Conservation (phyloP, 2,888 invertebrate genomes). For the Cylloceria caligata region DNA sequence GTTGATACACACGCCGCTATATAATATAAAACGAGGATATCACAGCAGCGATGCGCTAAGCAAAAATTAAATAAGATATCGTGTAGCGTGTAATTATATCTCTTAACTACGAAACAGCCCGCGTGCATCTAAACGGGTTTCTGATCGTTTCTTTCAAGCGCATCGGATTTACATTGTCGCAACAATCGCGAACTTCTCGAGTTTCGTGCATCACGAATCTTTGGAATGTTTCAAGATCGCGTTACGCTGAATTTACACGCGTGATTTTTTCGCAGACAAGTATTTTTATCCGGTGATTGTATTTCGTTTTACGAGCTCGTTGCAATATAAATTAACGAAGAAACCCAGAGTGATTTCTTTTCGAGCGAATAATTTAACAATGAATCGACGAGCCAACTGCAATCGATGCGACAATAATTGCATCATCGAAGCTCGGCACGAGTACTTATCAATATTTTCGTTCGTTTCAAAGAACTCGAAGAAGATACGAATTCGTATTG, state of each 20-base stretch:
- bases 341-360: background rate
- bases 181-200: conserved; percentile 9
- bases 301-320: background rate
- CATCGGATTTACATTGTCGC: background rate
- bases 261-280: background rate
- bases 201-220: conserved; percentile 6
- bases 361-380: conserved; percentile 14
- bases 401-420: background rate
- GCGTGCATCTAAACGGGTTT: background rate
- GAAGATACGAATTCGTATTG: background rate
- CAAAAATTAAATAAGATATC: conserved; percentile 34
- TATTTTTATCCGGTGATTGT: background rate
- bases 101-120: background rate
- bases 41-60: background rate
- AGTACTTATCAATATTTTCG: background rate
- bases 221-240: background rate
- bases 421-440: background rate
- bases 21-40: background rate
- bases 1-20: background rate
- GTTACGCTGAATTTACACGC: conserved; percentile 10
- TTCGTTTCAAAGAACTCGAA: background rate
- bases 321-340: background rate
- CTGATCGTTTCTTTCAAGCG: background rate
- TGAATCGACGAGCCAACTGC: background rate
- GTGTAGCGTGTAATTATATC: conserved; percentile 17